Percentiles rank a stretch among this genome's conserved stretches.
These are phyloP conservation scores for Phortica okadai DNA, from an alignment of 2,888 invertebrate species.

Conservation along the genomic window DNA sequence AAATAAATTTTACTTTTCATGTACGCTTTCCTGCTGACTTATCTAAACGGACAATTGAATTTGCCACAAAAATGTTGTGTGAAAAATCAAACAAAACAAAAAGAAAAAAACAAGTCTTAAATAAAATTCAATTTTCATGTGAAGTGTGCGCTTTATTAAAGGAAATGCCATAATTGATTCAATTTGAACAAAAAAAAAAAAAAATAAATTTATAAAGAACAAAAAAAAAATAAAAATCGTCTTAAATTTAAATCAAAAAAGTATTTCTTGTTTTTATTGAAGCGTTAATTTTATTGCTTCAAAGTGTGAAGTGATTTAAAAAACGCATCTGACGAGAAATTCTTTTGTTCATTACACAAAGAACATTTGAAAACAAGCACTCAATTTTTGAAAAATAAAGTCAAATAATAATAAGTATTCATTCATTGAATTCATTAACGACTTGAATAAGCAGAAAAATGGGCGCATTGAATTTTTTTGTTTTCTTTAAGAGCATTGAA, in stretches of 20 bases:
- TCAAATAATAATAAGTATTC: no score
- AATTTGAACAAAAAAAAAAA: background rate
- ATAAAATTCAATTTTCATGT: slow-evolving; percentile 1
- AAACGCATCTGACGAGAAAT: background rate
- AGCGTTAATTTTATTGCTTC: background rate
- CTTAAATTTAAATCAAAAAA: background rate
- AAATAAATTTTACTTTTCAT: background rate
- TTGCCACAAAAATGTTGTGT: background rate
- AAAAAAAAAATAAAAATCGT: background rate
- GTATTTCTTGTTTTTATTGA: background rate
- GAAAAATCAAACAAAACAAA: background rate
- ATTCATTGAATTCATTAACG: no score
- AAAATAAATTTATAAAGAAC: background rate
- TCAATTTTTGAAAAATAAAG: no score
- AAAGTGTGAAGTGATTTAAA: slow-evolving; percentile 19
- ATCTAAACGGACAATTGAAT: slow-evolving; percentile 4
- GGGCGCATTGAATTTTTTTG: no score
- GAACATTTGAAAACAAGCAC: no score
- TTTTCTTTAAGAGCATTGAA: no score
- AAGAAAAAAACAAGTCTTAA: background rate
- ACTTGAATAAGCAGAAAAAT: no score
- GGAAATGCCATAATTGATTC: slow-evolving; percentile 21
- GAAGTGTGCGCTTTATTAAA: background rate
- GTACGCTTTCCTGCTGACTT: background rate
- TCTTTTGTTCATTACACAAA: slow-evolving; percentile 1